Evolutionary conservation across 1,140 invertebrate species (phyloP), one percentile per base, ranked within the genome.

Genomic region (Drosophila micromelanica): DNA sequence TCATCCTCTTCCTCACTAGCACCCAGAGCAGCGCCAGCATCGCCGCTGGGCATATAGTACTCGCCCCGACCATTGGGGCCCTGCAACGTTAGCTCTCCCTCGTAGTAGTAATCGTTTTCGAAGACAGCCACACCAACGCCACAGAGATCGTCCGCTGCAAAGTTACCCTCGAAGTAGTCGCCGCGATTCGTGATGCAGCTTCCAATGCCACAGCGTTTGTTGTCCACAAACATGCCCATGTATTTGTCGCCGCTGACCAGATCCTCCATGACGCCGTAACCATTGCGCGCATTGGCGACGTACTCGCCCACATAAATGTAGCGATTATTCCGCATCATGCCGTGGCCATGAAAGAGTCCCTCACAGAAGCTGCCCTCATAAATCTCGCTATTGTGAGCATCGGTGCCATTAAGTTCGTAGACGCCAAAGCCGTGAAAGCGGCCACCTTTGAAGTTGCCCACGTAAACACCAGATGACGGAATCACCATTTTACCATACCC

Each of bases 281-380:
- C 97, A 78, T 95, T 94, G 80, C 95, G 95, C 1, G 94, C 93
- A 30, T 97, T 96, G 30, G 92, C 92, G 9, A 93, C 92, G 96
- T 97, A 98, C 91, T 98, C 96, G 9, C 97, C 97, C 54, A 97
- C 96, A 86, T 98, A 98, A 60, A 95, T 96, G 78, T 96, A 97
- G 76, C 95, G 95, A 32, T 96, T 97, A 87, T 96, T 95, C 68
- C 96, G 96, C 68, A 96, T 94, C 48, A 96, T 94, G 7, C 97
- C 97, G 92, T 98, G 96, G 0, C 97, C 97, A 91, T 97, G 95
- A 12, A 96, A 95, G 60, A 95, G 92, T 1, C 96, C 96, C 90
- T 98, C 96, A 91, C 96, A 96, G 81, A 97, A 97, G 84, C 96
- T 95, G 0, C 97, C 97, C 85, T 97, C 96, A 89, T 98, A 98